These are phyloP conservation scores for Kryptolebias ocellatus DNA, from an alignment of 2,797 vertebrate species.

Conservation along the genomic window DNA sequence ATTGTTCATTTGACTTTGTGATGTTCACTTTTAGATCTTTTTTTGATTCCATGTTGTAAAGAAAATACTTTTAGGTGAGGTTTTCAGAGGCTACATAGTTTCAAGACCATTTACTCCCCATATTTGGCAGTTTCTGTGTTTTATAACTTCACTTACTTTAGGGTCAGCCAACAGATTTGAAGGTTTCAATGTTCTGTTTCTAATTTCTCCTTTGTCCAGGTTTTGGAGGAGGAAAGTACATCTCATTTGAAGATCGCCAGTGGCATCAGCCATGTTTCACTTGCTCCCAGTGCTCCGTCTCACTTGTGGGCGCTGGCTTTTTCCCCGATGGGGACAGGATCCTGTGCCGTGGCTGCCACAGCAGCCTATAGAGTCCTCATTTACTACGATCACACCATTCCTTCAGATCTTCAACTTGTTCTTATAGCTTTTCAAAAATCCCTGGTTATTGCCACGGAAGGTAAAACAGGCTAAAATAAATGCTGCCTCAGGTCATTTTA, in stretches of 20 bases:
- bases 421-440: constrained; percentile 42
- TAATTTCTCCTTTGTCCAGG: constrained; percentile 73
- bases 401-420: constrained; percentile 4
- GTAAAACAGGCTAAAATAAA: constrained; percentile 52
- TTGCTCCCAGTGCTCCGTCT: constrained; percentile 94
- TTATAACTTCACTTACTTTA: background rate
- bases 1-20: background rate
- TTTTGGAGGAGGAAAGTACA: constrained; percentile 97
- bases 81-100: too few relatives aligned
- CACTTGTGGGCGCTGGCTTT: constrained; percentile 95
- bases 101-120: too few relatives aligned
- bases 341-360: constrained; percentile 95
- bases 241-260: constrained; percentile 98
- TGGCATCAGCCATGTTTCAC: constrained; percentile 98
- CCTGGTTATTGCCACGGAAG: constrained; percentile 44
- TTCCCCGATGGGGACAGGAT: constrained; percentile 93
- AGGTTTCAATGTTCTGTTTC: background rate
- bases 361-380: constrained; percentile 81
- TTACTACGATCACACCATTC: constrained; percentile 3
- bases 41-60: too few relatives aligned
- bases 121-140: too few relatives aligned
- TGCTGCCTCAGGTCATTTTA: constrained; percentile 58
- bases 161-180: background rate
- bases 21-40: background rate
- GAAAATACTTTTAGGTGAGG: too few relatives aligned